Conservation (phyloP, 2,797 vertebrate species). For the Sebastes matsubarae region DNA sequence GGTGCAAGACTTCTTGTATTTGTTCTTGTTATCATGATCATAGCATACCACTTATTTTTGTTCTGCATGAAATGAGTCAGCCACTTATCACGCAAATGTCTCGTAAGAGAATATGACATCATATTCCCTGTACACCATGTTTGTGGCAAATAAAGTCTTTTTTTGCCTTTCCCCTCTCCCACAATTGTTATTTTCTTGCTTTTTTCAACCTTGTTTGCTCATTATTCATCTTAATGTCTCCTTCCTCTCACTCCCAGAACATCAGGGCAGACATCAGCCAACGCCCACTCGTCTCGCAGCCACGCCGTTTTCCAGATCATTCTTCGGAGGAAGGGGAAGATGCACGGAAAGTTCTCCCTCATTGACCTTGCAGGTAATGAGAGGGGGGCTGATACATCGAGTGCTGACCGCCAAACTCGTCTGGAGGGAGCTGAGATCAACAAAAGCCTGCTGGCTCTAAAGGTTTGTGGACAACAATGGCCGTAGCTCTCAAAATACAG, state of each 20-base stretch:
- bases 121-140: background rate
- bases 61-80: background rate
- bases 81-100: background rate
- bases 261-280: constrained; percentile 96
- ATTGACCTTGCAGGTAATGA: constrained; percentile 97
- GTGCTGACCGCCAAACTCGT: constrained; percentile 92
- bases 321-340: constrained; percentile 91
- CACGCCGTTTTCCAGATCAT: constrained; percentile 98
- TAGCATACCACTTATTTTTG: background rate
- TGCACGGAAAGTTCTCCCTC: constrained; percentile 97
- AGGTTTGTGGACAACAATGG: constrained; percentile 76
- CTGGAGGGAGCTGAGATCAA: constrained; percentile 98
- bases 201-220: background rate
- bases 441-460: constrained; percentile 96
- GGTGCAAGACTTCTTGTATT: background rate
- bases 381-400: constrained; percentile 94
- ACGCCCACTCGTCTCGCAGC: constrained; percentile 96
- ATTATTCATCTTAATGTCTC: background rate
- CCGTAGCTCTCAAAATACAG: background rate
- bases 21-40: background rate
- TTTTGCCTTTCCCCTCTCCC: background rate
- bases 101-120: background rate
- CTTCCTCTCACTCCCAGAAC: constrained; percentile 81
- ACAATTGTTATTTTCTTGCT: background rate
- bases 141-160: background rate